Percentiles rank a stretch among this genome's conserved stretches.
phyloP scores from a whole-genome alignment of 2,113 vertebrate species.

The Macaca mulatta region DNA sequence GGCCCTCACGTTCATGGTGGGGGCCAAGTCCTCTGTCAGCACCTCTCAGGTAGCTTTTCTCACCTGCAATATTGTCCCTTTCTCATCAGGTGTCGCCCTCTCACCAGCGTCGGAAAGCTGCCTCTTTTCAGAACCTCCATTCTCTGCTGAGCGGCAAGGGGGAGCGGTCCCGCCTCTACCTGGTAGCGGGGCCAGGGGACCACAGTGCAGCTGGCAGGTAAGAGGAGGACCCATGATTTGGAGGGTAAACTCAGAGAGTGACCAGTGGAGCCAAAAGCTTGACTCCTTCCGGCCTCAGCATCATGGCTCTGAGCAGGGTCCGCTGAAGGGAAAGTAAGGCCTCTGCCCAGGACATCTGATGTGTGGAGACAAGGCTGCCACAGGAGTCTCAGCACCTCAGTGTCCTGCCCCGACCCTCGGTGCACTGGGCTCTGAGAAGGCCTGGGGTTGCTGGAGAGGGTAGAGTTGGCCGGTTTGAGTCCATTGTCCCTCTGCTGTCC shows the following conservation, averaged over 20 bases:
- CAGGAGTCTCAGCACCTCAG: neutral
- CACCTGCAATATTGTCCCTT: slow-evolving; percentile 70
- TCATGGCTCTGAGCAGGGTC: neutral
- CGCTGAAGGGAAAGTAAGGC: neutral
- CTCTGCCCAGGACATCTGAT: neutral
- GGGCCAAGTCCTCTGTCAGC: neutral
- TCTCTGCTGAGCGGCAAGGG: slow-evolving; percentile 86
- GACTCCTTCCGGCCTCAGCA: neutral
- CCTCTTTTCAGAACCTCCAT: slow-evolving; percentile 91
- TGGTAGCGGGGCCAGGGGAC: slow-evolving; percentile 83
- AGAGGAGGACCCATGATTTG: neutral
- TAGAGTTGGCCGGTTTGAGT: neutral
- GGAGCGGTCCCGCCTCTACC: slow-evolving; percentile 87
- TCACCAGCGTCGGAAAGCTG: slow-evolving; percentile 89
- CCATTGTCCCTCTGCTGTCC: neutral
- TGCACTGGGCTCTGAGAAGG: neutral
- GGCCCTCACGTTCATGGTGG: neutral
- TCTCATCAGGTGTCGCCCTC: slow-evolving; percentile 92
- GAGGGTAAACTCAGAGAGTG: neutral
- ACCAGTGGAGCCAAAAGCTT: neutral
- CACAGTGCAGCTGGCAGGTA: slow-evolving; percentile 87
- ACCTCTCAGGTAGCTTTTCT: neutral
- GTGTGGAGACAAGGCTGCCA: neutral
- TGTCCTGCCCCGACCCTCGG: neutral
- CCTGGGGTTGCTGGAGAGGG: neutral